phyloP scores from a whole-genome alignment of 2,113 vertebrate species.

The Pseudopipra pipra region DNA sequence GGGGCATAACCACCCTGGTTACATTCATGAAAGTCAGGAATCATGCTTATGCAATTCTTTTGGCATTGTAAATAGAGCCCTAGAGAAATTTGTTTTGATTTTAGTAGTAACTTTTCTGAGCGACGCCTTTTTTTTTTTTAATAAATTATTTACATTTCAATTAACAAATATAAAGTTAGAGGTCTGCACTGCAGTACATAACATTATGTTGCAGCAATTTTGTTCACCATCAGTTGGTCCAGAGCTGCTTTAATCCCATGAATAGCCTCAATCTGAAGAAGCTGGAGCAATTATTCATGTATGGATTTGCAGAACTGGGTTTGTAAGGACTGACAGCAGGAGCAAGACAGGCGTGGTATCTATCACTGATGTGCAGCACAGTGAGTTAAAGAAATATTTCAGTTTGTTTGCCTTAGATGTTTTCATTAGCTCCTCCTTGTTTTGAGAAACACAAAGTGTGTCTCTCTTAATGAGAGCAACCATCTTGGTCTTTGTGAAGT shows the following conservation, averaged over 20 bases:
- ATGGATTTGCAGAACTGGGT: neutral
- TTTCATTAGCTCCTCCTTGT: neutral
- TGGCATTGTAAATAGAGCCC: conserved; percentile 21
- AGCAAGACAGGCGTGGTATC: neutral
- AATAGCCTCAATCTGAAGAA: neutral
- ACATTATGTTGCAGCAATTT: neutral
- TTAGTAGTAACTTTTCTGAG: neutral
- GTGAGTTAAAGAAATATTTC: neutral
- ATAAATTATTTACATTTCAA: neutral
- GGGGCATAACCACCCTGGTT: conserved; percentile 54
- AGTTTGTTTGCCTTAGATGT: neutral
- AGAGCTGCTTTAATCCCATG: neutral
- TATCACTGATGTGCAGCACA: neutral
- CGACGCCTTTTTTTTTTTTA: rapidly evolving
- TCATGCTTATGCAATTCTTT: neutral
- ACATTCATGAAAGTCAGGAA: conserved; percentile 38
- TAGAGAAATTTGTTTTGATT: conserved; percentile 35
- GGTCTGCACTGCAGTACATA: neutral
- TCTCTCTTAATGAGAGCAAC: neutral
- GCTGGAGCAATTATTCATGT: neutral
- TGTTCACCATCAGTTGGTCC: neutral
- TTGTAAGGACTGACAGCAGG: neutral
- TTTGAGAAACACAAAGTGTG: neutral
- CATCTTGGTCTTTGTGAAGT: neutral
- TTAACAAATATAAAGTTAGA: neutral